phyloP scores from a whole-genome alignment of 1,140 invertebrate species.

The Anastrepha ludens region DNA sequence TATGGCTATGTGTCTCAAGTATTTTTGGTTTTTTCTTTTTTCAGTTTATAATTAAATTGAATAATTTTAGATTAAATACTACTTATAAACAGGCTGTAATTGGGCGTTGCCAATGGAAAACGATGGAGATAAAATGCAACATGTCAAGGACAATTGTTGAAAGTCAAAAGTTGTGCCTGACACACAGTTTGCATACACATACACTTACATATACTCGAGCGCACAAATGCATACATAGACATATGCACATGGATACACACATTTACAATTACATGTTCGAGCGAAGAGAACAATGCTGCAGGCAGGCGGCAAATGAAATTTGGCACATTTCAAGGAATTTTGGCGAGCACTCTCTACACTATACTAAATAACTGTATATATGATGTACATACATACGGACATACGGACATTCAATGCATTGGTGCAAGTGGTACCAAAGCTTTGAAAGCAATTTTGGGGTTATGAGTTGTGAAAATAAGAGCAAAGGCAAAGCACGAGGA shows the following conservation, averaged over 20 bases:
- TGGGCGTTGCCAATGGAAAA: neutral
- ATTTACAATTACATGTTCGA: neutral
- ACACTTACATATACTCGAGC: neutral
- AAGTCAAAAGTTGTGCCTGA: slow-evolving; percentile 20
- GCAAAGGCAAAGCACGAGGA: no score
- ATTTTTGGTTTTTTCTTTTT: no score
- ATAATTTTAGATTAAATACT: no score
- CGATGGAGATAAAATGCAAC: slow-evolving; percentile 10
- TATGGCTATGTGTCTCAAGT: no score
- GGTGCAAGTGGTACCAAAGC: no score
- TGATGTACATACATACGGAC: neutral
- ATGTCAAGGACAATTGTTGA: slow-evolving; percentile 43
- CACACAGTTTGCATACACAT: neutral
- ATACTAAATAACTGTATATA: neutral
- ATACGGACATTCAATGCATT: no score
- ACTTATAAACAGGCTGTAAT: neutral
- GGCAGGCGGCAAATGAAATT: neutral
- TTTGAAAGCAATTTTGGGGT: no score
- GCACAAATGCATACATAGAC: neutral
- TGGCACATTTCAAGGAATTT: slow-evolving; percentile 45
- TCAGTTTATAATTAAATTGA: no score
- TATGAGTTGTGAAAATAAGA: no score
- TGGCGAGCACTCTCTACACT: neutral
- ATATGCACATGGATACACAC: neutral
- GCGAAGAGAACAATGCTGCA: slow-evolving; percentile 27